These are phyloP conservation scores for Sus cebifrons DNA, from an alignment of 2,797 vertebrate genomes.

Conservation along the genomic window DNA sequence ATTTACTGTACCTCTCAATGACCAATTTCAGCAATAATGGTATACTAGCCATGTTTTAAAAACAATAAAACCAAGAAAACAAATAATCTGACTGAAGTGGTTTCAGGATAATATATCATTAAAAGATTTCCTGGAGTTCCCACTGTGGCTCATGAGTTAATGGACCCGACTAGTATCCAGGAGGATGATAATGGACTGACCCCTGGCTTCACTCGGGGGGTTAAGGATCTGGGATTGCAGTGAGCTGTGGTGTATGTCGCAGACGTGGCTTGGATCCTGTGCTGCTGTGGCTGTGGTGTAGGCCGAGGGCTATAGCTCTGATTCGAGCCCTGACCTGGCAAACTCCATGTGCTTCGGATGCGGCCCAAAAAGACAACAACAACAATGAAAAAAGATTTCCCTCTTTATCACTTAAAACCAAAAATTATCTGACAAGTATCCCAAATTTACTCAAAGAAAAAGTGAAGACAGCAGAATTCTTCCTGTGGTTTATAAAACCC, in stretches of 20 bases:
- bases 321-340: too few relatives aligned
- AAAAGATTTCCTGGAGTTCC: neutral
- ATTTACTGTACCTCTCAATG: neutral
- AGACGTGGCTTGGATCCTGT: too few relatives aligned
- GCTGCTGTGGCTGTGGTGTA: too few relatives aligned
- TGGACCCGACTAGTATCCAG: too few relatives aligned
- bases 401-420: conserved; percentile 59
- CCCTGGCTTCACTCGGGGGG: too few relatives aligned
- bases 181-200: too few relatives aligned
- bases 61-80: conserved; percentile 10
- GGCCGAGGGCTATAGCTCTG: too few relatives aligned
- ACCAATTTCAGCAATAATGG: neutral
- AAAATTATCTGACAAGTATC: conserved; percentile 32
- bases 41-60: neutral
- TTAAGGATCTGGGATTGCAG: too few relatives aligned
- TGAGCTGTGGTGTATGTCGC: too few relatives aligned
- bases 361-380: too few relatives aligned
- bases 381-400: neutral
- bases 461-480: neutral
- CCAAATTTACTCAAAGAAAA: conserved; percentile 58
- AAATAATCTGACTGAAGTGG: neutral
- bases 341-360: too few relatives aligned
- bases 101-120: conserved; percentile 42
- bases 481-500: conserved; percentile 3
- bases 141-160: too few relatives aligned